Conservation (phyloP, 2,113 vertebrate genomes). For the Brienomyrus brachyistius region DNA sequence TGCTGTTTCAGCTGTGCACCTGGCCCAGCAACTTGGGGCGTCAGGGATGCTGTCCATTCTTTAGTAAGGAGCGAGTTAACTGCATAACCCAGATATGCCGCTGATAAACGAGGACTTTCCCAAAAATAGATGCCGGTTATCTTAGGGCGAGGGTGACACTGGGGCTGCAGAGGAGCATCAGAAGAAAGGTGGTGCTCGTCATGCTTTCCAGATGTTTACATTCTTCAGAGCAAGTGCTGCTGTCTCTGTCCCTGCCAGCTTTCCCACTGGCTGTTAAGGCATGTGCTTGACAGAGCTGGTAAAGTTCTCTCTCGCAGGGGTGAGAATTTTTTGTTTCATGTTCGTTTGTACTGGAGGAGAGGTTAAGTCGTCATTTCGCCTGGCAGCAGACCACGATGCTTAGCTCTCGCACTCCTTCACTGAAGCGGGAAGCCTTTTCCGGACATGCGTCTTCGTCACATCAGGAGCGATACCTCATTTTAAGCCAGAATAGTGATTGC, state of each 20-base stretch:
- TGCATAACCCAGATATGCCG: background rate
- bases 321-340: background rate
- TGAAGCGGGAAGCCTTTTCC: background rate
- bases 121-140: background rate
- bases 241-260: background rate
- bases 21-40: background rate
- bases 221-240: background rate
- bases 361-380: background rate
- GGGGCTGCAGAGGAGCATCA: background rate
- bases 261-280: background rate
- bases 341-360: background rate
- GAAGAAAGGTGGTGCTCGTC: background rate
- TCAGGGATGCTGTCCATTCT: background rate
- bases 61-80: background rate
- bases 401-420: background rate
- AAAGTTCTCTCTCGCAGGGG: background rate
- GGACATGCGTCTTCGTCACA: background rate
- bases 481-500: background rate
- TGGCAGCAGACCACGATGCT: background rate
- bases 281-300: background rate
- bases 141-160: background rate
- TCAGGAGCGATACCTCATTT: background rate
- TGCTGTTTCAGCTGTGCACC: background rate
- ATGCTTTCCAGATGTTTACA: background rate
- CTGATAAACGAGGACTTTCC: constrained; percentile 3